Evolutionary conservation across 2,888 invertebrate species (phyloP), one percentile per base, ranked within the genome.

Genomic region (Dendrolimus pini): DNA sequence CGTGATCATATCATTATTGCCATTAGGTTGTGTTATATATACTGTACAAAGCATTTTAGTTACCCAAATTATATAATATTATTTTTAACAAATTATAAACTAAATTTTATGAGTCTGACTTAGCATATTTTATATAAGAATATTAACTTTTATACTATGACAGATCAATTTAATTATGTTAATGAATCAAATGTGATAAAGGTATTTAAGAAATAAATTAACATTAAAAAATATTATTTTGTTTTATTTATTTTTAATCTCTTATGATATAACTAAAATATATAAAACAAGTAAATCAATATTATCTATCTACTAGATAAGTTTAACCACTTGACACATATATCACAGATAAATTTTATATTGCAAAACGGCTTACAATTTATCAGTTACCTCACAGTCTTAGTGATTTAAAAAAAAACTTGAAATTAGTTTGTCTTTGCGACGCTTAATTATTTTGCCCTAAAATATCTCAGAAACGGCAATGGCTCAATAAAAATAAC

Each of bases 21-120:
- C 87, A 85, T 82, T 68, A 73, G 86, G 88, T 89, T 89, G 89
- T 89, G 87, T 89, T 85, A 80, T 75, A 30, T 30, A 30, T 78
- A 74, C 70, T 85, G 84, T 89, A 88, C 85, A 88, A 86, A 85
- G 78, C 73, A 75, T 63, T 79, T 77, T 81, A 84, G 89, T 89
- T 89, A 89, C 89, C 89, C 81, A 83, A 83, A 85, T 77, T 80
- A 77, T 78, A 75, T 71, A 77, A 74, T 82, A 79, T 71, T 72
- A 66, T 77, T 75, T 75, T 79, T 74, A 77, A 77, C 77, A 80
- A 81, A 83, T 83, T 85, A 85, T 87, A 87, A 86, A 85, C 86
- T 84, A 82, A 86, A 86, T 86, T 88, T 85, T 84, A 81, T 79
- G 82, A 88, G 87, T 88, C 87, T 88, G 87, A 87, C 73, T 85